These are phyloP conservation scores for Trichonephila inaurata DNA, from an alignment of 1,140 invertebrate genomes.

Conservation along the genomic window DNA sequence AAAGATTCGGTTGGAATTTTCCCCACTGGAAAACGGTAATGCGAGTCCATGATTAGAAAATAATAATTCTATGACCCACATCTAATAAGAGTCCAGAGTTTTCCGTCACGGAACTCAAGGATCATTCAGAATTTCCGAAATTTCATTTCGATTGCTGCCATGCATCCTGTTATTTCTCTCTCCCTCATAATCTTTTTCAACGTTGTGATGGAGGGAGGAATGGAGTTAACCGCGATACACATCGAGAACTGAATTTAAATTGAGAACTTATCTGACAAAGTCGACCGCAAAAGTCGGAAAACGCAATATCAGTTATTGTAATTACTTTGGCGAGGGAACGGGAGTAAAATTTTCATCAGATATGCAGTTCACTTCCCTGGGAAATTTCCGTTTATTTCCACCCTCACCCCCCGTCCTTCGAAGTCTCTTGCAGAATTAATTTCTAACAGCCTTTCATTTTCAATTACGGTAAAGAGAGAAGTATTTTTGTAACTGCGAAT, in stretches of 20 bases:
- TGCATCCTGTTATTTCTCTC: slow-evolving; percentile 14
- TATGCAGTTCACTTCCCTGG: slow-evolving; percentile 17
- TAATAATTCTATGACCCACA: too few species aligned
- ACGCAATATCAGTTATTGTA: slow-evolving; percentile 60
- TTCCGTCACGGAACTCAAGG: background rate
- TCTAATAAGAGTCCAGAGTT: background rate
- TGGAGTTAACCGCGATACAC: slow-evolving; percentile 7
- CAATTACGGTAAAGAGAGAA: slow-evolving; percentile 51
- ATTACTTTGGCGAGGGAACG: slow-evolving; percentile 22
- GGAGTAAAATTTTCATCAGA: slow-evolving; percentile 54
- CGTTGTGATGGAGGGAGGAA: background rate
- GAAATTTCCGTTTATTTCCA: slow-evolving; percentile 29
- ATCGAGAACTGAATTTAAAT: slow-evolving; percentile 58
- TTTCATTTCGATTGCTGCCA: background rate
- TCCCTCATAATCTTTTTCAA: background rate
- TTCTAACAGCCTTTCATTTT: slow-evolving; percentile 58
- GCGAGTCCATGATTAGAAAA: too few species aligned
- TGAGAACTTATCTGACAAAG: slow-evolving; percentile 52
- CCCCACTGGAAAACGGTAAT: too few species aligned
- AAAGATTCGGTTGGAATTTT: too few species aligned
- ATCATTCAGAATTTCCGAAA: slow-evolving; percentile 14
- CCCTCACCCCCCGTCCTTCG: background rate
- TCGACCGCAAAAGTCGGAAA: slow-evolving; percentile 10
- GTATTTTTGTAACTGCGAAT: slow-evolving; percentile 14
- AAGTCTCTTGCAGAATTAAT: slow-evolving; percentile 46